Base-by-base conservation (phyloP, 2,797 vertebrate species). In the Leontocebus nigricollis region DNA sequence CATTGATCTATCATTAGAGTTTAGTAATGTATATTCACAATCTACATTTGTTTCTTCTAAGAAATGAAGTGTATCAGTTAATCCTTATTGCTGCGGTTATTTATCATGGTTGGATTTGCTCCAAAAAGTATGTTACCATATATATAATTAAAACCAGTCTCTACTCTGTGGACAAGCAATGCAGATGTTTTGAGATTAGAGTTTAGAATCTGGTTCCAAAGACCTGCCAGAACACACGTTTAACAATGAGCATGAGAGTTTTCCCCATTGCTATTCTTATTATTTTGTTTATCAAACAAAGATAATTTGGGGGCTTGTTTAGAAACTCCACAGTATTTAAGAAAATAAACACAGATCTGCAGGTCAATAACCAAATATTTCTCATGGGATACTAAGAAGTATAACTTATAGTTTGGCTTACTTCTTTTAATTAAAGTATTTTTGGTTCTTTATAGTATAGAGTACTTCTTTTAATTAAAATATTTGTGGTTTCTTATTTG, bases 361-460 rank as follows among this genome's bases (percentile, higher is more conserved):
- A 83, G 73, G 70, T 90, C 59, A 96, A 17, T 82, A 87, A 55
- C 52, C 93, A 95, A 80, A 19, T 79, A 41, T 89, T 93, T 95
- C 39, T 89, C 70, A 95, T 0, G 83, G 33, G 7, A 72, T 73
- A 79, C 14, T 83, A 91, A 96, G 73, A 94, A 94, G 90, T 85
- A 55, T 95, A 84, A 67, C 41, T 87, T 95, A 70, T 2, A 93
- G 50, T 95, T 81, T 76, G 24, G 59, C 50, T 92, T 5, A 41
- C 89, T 95, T 92, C 61, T 97, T 94, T 91, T 22, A 88, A 72
- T 92, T 88, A 52, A 90, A 75, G 24, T 48, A 80, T 77, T 67
- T 83, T 44, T 61, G 20, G 4, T 79, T 86, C 73, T 76, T 93
- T 85, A 30, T 85, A 85, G 30, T 80, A 61, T 44, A 30, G 76